Percentiles rank a stretch among this genome's conserved stretches.
Conservation (phyloP, 2,797 vertebrate genomes). For the Channallabes apus region DNA sequence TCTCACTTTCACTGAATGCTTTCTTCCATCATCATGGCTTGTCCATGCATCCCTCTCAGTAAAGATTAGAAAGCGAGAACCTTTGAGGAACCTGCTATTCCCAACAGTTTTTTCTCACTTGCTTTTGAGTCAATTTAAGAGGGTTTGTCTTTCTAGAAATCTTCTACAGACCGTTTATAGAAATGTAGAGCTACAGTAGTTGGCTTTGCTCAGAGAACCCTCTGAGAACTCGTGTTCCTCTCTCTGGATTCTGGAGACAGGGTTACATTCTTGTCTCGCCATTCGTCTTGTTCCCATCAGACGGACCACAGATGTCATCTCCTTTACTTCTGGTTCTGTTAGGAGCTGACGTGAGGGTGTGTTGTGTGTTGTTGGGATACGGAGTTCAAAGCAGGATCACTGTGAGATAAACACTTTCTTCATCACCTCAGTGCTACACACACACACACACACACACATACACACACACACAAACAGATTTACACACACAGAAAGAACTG, state of each 20-base stretch:
- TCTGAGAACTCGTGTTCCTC: not conserved
- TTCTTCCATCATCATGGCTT: not conserved
- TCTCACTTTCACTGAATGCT: not conserved
- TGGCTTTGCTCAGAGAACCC: not conserved
- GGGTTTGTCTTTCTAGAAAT: not conserved
- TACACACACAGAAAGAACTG: not conserved
- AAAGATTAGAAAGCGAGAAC: not conserved
- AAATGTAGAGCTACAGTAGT: not conserved
- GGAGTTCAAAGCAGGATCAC: slow-evolving; percentile 32
- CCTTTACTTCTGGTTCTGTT: slow-evolving; percentile 11
- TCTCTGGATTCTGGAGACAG: not conserved
- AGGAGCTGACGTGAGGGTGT: slow-evolving; percentile 42
- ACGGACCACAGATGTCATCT: slow-evolving; percentile 12
- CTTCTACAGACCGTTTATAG: not conserved
- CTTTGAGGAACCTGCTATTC: not conserved
- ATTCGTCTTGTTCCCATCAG: not conserved
- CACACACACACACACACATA: not conserved
- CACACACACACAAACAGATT: too few relatives aligned
- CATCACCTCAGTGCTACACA: not conserved
- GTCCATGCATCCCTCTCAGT: not conserved
- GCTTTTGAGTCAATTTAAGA: not conserved
- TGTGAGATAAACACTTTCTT: not conserved
- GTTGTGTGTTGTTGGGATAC: slow-evolving; percentile 39
- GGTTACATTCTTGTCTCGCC: not conserved
- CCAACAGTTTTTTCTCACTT: not conserved